Evolutionary conservation across 2,113 vertebrate genomes (phyloP), one percentile per base, ranked within the genome.

Genomic region (Pundamilia nyererei): DNA sequence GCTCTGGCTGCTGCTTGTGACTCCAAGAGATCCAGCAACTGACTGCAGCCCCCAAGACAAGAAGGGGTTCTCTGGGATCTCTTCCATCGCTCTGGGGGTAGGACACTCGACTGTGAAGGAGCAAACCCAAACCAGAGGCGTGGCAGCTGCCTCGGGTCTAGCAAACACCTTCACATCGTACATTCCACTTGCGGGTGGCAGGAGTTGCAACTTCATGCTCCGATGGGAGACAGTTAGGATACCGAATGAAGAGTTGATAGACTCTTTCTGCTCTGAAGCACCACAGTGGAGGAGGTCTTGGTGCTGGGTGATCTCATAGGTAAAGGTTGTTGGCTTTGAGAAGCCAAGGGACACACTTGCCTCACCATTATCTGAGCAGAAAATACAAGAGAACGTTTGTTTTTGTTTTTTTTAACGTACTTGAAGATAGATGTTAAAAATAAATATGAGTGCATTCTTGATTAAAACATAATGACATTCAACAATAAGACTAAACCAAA

Each of bases 151-250:
- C 1, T 95, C 91, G 0, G 90, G 92, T 9, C 96, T 93, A 0
- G 97, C 97, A 0, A 97, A 97, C 85, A 97, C 92, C 93, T 96
- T 97, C 15, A 98, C 93, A 24, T 97, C 95, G 0, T 97, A 97
- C 5, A 90, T 85, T 8, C 96, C 96, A 6, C 86, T 12, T 0
- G 91, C 6, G 1, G 96, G 96, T 0, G 97, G 96, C 33, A 95
- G 93, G 19, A 97, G 92, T 81, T 94, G 89, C 24, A 97, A 92
- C 84, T 93, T 96, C 97, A 96, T 93, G 54, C 87, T 93, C 2
- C 89, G 91, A 42, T 93, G 87, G 1, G 95, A 94, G 77, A 96
- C 89, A 0, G 70, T 96, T 26, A 97, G 89, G 81, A 97, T 92
- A 35, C 97, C 96, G 0, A 53, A 91, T 12, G 96, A 95, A 19